These are phyloP conservation scores for Lota lota DNA, from an alignment of 2,113 vertebrate species.

Conservation along the genomic window DNA sequence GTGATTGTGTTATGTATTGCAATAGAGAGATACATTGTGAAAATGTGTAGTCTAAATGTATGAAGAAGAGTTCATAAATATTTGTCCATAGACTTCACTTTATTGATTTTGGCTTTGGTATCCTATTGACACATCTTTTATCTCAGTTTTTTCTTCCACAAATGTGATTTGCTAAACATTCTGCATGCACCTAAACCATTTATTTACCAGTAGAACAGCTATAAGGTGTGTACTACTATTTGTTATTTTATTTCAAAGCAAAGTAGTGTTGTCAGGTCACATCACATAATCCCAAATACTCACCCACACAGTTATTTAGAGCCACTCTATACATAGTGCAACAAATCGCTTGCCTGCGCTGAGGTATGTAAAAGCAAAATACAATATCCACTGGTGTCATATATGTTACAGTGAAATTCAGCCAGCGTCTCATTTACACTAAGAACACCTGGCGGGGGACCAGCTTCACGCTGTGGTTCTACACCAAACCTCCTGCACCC, in stretches of 20 bases:
- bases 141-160: too few relatives aligned
- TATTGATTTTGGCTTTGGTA: too few relatives aligned
- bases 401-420: constrained; percentile 46
- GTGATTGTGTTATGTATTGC: too few relatives aligned
- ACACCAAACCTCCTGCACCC: too few relatives aligned
- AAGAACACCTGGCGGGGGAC: constrained; percentile 64
- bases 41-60: too few relatives aligned
- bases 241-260: constrained; percentile 47
- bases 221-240: constrained; percentile 12
- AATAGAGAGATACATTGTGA: too few relatives aligned
- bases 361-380: constrained; percentile 30
- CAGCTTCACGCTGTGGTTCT: constrained; percentile 55
- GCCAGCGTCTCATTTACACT: constrained; percentile 41
- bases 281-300: constrained; percentile 32
- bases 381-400: constrained; percentile 22
- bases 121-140: too few relatives aligned
- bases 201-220: neutral
- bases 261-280: constrained; percentile 44
- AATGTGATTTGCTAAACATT: too few relatives aligned
- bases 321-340: neutral
- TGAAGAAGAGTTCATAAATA: too few relatives aligned
- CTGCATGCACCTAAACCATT: neutral
- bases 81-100: too few relatives aligned
- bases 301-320: neutral
- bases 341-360: neutral